Base-by-base conservation (phyloP, 2,113 vertebrate genomes). In the Stigmatopora nigra region DNA sequence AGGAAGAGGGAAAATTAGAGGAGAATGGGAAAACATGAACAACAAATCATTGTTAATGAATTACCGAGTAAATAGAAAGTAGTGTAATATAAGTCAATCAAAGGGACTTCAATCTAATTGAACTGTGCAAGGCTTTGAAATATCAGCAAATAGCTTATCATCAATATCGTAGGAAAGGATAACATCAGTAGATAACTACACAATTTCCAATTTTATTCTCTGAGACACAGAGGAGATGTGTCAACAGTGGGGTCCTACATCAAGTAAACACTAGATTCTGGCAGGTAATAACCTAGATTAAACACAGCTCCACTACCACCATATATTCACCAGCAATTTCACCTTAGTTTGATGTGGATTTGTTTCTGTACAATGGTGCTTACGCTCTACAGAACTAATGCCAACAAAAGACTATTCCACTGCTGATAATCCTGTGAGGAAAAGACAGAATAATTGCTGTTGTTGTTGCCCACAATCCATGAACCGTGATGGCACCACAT, bases 151-250 rank as follows among this genome's bases (percentile, higher is more conserved):
- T 41, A 41, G 9, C 67, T 76, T 71, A 71, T 77, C 73, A 80
- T 81, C 66, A 49, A 52, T 77, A 69, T 72, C 63, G 71, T 75
- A 75, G 58, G 73, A 82, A 38, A 38, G 80, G 84, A 88, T 87
- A 84, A 72, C 78, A 88, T 89, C 87, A 82, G 82, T 73, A 74
- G 82, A 83, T 82, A 80, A 84, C 75, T 67, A 75, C 86, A 82
- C 77, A 78, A 83, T 89, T 89, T 89, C 88, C 85, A 75, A 88
- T 89, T 86, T 86, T 82, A 77, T 82, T 75, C 84, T 86, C 86
- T 89, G 87, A 79, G 83, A 88, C 82, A 85, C 77, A 71, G 76
- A 83, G 77, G 81, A 78, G 81, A 88, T 78, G 84, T 88, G 87
- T 88, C 87, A 90, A 88, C 86, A 88, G 52, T 74, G 49, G 66